Evolutionary conservation across 2,888 invertebrate genomes (phyloP), one percentile per base, ranked within the genome.

Genomic region (Mechanitis mazaeus): DNA sequence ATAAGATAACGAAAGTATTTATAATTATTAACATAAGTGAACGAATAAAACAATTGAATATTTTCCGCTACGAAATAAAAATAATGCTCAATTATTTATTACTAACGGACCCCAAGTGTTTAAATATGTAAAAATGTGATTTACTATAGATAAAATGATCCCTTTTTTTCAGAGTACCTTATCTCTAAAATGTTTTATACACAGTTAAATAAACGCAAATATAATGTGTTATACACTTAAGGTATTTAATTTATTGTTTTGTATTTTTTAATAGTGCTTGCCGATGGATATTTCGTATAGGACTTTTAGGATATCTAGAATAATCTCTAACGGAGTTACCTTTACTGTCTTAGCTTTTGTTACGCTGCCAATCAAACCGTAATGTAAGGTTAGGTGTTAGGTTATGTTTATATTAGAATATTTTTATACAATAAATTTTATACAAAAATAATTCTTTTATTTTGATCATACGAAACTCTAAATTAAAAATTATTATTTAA

Each of bases 61-160:
- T 42, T 33, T 55, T 55, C 28, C 28, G 38, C 7, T 55, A 55
- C 42, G 28, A 28, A 55, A 42, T 31, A 31, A 50, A 50, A 31
- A 50, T 31, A 58, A 62, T 59, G 64, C 64, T 66, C 60, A 62
- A 66, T 50, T 56, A 38, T 62, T 38, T 45, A 55, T 45, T 58
- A 20, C 42, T 35, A 65, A 59, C 66, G 72, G 73, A 71, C 78
- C 79, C 77, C 76, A 76, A 73, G 72, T 77, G 73, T 75, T 75
- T 75, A 71, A 57, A 63, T 58, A 61, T 67, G 69, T 75, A 76
- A 76, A 77, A 73, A 76, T 78, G 77, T 78, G 78, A 75, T 79
- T 72, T 71, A 75, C 50, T 78, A 78, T 76, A 75, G 71, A 74
- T 79, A 77, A 60, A 58, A 31, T 5, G 6, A 9, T 50, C 50